Conservation (phyloP, 2,113 vertebrate species). For the Sorex fumeus region DNA sequence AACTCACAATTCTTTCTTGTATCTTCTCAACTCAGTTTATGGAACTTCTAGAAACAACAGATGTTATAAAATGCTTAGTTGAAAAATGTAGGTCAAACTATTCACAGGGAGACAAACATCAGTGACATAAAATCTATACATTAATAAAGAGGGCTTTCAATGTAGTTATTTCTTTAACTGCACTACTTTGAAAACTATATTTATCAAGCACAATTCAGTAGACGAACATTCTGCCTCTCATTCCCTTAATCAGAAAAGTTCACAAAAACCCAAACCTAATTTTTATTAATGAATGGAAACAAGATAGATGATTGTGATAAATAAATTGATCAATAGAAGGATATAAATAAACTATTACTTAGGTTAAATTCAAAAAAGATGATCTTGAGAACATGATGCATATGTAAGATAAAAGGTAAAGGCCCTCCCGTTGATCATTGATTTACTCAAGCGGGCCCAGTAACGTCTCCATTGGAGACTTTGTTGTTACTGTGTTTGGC, state of each 20-base stretch:
- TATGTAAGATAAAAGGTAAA: no score
- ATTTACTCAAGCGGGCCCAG: no score
- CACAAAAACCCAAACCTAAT: conserved; percentile 2
- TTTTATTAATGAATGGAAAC: conserved; percentile 39
- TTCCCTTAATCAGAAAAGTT: neutral
- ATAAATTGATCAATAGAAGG: neutral
- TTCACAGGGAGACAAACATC: neutral
- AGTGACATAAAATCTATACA: conserved; percentile 51
- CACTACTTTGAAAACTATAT: conserved; percentile 40
- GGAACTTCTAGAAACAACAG: conserved; percentile 47
- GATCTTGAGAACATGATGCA: neutral
- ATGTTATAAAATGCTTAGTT: conserved; percentile 52
- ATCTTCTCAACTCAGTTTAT: conserved; percentile 2
- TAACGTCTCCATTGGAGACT: no score
- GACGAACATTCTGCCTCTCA: neutral
- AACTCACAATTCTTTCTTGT: neutral
- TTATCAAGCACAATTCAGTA: conserved; percentile 27
- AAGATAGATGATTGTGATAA: no score
- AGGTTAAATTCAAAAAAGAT: neutral
- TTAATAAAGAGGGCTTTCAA: conserved; percentile 47
- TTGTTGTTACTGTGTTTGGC: no score
- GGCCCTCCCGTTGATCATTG: no score
- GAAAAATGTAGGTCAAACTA: conserved; percentile 46
- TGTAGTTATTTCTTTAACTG: conserved; percentile 50
- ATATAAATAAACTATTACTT: neutral